phyloP scores from a whole-genome alignment of 2,888 invertebrate genomes.

The Drosophila neutralis region DNA sequence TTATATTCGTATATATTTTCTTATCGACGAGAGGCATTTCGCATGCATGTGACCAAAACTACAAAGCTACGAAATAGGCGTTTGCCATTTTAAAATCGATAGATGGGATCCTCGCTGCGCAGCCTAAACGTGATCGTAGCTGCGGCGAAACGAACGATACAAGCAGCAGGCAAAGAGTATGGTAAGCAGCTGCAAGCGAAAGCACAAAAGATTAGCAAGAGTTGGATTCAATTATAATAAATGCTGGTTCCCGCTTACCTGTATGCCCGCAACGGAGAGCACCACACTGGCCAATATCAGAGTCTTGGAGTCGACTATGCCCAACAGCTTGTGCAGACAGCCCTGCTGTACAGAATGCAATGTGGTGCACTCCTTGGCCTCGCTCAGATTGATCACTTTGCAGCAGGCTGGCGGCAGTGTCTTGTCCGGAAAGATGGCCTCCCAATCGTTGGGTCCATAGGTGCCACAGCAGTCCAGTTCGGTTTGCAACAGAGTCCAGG shows the following conservation, averaged over 20 bases:
- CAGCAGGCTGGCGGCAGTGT: conserved; percentile 83
- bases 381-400: conserved; percentile 84
- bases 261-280: conserved; percentile 92
- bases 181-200: conserved; percentile 90
- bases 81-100: conserved; percentile 65
- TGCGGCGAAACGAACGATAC: conserved; percentile 95
- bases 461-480: conserved; percentile 93
- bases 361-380: conserved; percentile 85
- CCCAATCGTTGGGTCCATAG: conserved; percentile 89
- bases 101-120: conserved; percentile 77
- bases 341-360: conserved; percentile 87
- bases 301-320: conserved; percentile 89
- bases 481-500: conserved; percentile 94
- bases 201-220: neutral
- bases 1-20: conserved; percentile 6
- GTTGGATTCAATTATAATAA: neutral
- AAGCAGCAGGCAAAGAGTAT: conserved; percentile 96
- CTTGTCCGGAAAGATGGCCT: conserved; percentile 84
- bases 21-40: conserved; percentile 44
- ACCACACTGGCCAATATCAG: conserved; percentile 92
- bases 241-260: conserved; percentile 87
- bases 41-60: conserved; percentile 58
- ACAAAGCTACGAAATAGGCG: conserved; percentile 50
- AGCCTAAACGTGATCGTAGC: conserved; percentile 93
- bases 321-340: conserved; percentile 88